These are phyloP conservation scores for Eleginops maclovinus DNA, from an alignment of 2,113 vertebrate species.

Conservation along the genomic window DNA sequence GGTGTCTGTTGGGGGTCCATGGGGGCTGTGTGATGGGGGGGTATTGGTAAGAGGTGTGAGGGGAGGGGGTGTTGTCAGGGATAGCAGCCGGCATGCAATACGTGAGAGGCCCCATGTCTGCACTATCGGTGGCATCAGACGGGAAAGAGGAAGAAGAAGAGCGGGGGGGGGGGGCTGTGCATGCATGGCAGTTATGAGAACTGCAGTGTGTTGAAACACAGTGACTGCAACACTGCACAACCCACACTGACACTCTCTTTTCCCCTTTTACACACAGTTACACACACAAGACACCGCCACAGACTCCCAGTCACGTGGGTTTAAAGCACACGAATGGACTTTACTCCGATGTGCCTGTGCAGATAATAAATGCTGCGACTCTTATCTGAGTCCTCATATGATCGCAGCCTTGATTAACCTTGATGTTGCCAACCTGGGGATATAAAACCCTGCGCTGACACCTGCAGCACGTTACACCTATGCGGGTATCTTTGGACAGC, in stretches of 20 bases:
- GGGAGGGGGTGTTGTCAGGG: conserved; percentile 16
- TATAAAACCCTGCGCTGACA: conserved; percentile 4
- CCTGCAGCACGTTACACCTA: conserved; percentile 35
- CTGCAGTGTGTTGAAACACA: conserved; percentile 81
- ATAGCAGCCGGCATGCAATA: conserved; percentile 77
- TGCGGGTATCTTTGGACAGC: background rate
- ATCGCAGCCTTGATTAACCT: background rate
- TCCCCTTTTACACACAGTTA: conserved; percentile 61
- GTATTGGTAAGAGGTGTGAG: conserved; percentile 43
- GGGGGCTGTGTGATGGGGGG: conserved; percentile 26
- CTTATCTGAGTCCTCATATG: background rate
- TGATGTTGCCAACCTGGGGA: background rate
- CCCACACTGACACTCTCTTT: conserved; percentile 54
- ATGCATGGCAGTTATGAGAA: conserved; percentile 76
- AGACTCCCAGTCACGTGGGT: conserved; percentile 31
- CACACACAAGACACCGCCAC: conserved; percentile 7
- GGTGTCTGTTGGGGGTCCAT: conserved; percentile 65
- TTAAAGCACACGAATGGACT: conserved; percentile 15
- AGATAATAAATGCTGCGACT: background rate
- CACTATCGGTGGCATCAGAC: conserved; percentile 77
- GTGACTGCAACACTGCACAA: conserved; percentile 69
- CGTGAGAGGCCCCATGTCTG: conserved; percentile 79
- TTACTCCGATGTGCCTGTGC: background rate
- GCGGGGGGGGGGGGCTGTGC: conserved; percentile 34
- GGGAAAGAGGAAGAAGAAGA: conserved; percentile 74